phyloP scores from a whole-genome alignment of 2,888 invertebrate genomes.

The Sesamia inferens region DNA sequence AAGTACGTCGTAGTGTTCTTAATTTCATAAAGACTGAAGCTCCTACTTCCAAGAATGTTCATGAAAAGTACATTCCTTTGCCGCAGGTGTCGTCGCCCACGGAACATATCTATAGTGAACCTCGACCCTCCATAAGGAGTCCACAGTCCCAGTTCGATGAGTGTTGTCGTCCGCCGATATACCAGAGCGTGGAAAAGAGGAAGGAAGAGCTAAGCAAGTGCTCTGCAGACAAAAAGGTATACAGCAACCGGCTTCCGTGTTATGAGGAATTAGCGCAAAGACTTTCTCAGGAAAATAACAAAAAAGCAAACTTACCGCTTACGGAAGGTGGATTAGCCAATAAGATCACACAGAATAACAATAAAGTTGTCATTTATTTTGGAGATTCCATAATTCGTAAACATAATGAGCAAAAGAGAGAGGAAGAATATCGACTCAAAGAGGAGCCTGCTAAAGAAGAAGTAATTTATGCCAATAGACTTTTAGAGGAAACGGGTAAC shows the following conservation, averaged over 20 bases:
- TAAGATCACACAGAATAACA: slow-evolving; percentile 88
- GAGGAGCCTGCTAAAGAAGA: slow-evolving; percentile 77
- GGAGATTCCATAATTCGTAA: slow-evolving; percentile 91
- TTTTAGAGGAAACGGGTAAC: slow-evolving; percentile 80
- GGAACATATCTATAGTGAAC: slow-evolving; percentile 86
- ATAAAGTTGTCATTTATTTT: slow-evolving; percentile 93
- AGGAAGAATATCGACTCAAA: slow-evolving; percentile 78
- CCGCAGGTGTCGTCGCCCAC: slow-evolving; percentile 78
- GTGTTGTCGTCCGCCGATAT: slow-evolving; percentile 85
- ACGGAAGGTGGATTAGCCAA: slow-evolving; percentile 80
- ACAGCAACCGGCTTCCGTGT: slow-evolving; percentile 84
- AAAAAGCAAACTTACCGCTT: slow-evolving; percentile 78
- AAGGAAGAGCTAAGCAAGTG: slow-evolving; percentile 75
- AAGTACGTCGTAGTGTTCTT: slow-evolving; percentile 82
- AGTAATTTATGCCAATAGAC: slow-evolving; percentile 85
- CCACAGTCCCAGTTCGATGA: slow-evolving; percentile 80
- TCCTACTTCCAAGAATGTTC: slow-evolving; percentile 79
- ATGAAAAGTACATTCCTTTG: slow-evolving; percentile 87
- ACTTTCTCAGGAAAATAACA: slow-evolving; percentile 86
- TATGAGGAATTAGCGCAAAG: slow-evolving; percentile 86
- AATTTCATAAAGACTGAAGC: slow-evolving; percentile 84
- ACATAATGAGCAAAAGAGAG: slow-evolving; percentile 83
- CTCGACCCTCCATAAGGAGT: slow-evolving; percentile 77
- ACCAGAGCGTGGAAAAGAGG: slow-evolving; percentile 86
- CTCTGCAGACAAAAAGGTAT: slow-evolving; percentile 80